phyloP scores from a whole-genome alignment of 2,113 vertebrate species.

The Eidolon helvum region DNA sequence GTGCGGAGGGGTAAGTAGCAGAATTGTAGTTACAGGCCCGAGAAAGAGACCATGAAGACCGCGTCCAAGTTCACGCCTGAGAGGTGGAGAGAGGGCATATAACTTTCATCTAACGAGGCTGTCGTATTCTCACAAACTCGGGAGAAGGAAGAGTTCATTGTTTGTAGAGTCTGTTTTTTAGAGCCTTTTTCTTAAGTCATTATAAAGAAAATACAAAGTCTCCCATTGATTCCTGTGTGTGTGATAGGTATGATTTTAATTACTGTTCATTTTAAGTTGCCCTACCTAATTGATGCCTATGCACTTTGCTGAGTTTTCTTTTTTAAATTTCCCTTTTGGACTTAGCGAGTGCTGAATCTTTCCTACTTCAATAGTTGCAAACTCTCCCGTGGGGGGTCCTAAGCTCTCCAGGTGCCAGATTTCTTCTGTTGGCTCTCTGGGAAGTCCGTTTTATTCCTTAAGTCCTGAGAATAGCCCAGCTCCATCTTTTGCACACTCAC shows the following conservation, averaged over 20 bases:
- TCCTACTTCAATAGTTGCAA: conserved; percentile 78
- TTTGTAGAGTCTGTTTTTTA: conserved; percentile 56
- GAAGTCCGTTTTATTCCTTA: conserved; percentile 81
- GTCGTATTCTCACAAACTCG: background rate
- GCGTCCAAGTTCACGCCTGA: background rate
- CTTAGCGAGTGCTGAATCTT: conserved; percentile 77
- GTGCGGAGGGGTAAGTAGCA: background rate
- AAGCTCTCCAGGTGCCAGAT: conserved; percentile 83
- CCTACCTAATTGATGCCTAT: conserved; percentile 38
- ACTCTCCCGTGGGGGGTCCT: conserved; percentile 78
- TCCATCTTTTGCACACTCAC: conserved; percentile 74
- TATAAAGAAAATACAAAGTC: conserved; percentile 17
- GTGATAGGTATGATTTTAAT: conserved; percentile 74
- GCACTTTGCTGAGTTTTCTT: conserved; percentile 25
- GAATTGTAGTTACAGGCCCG: background rate
- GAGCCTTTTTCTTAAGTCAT: conserved; percentile 29
- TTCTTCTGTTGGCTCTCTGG: conserved; percentile 80
- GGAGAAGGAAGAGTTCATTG: conserved; percentile 54
- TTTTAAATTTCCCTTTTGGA: conserved; percentile 48
- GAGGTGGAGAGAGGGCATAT: background rate
- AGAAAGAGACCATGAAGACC: background rate
- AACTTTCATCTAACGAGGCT: background rate
- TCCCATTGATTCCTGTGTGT: conserved; percentile 60
- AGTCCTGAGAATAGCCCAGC: conserved; percentile 76
- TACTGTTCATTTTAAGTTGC: conserved; percentile 69